Conservation (phyloP, 2,888 invertebrate genomes). For the Copidosoma aretas region DNA sequence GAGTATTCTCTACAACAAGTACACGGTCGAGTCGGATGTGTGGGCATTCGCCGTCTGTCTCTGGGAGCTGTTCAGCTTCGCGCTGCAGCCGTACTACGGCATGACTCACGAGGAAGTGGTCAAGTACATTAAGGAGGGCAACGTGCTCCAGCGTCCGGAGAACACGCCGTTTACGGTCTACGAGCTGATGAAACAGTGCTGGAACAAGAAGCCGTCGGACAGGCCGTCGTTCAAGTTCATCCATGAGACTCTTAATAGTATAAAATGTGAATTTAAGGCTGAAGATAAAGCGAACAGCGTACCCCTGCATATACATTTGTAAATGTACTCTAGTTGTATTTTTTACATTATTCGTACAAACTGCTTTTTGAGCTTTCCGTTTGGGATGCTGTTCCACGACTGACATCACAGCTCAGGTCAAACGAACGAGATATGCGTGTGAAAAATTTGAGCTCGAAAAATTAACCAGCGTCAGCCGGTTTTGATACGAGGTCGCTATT, state of each 20-base stretch:
- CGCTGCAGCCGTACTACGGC: slow-evolving; percentile 94
- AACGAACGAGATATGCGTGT: background rate
- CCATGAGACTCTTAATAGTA: slow-evolving; percentile 78
- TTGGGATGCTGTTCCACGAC: background rate
- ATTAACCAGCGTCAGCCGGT: no score
- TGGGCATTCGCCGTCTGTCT: slow-evolving; percentile 97
- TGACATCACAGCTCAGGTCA: background rate
- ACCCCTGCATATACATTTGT: slow-evolving; percentile 57
- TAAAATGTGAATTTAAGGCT: slow-evolving; percentile 63
- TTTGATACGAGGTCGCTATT: no score
- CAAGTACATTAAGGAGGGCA: slow-evolving; percentile 91
- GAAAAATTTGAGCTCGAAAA: background rate
- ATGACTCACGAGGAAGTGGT: slow-evolving; percentile 98
- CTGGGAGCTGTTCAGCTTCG: slow-evolving; percentile 97
- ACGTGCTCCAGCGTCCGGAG: slow-evolving; percentile 88
- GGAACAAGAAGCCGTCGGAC: slow-evolving; percentile 85
- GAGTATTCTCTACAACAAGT: slow-evolving; percentile 94
- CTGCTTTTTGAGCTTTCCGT: background rate
- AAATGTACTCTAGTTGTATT: slow-evolving; percentile 37
- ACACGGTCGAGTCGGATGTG: slow-evolving; percentile 94
- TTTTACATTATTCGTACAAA: background rate
- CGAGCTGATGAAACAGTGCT: slow-evolving; percentile 92
- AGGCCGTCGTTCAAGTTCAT: slow-evolving; percentile 87
- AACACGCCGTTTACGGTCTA: slow-evolving; percentile 87
- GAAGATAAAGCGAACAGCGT: slow-evolving; percentile 57